These are phyloP conservation scores for Mimachlamys varia DNA, from an alignment of 2,888 invertebrate genomes.

Conservation along the genomic window DNA sequence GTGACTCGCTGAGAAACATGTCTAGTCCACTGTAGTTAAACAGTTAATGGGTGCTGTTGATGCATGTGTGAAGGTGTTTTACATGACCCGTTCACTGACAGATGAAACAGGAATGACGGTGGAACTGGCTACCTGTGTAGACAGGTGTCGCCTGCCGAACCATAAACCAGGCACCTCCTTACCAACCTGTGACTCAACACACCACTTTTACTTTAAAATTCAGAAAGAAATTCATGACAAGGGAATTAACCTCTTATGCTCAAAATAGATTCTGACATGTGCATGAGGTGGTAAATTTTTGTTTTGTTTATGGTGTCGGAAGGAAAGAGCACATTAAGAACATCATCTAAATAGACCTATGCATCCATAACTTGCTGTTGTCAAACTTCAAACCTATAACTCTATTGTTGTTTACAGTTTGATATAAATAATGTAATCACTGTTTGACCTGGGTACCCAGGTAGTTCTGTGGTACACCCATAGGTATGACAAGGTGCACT, in stretches of 20 bases:
- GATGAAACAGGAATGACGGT: constrained; percentile 17
- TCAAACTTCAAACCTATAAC: not conserved
- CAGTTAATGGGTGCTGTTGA: constrained; percentile 15
- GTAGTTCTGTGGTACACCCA: too few species aligned
- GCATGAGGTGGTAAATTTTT: not conserved
- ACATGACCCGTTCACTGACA: not conserved
- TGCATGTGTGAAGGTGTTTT: constrained; percentile 21
- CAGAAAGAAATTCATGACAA: not conserved
- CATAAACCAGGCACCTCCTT: not conserved
- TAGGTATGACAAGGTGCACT: too few species aligned
- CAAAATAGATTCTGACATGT: not conserved
- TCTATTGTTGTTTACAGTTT: not conserved
- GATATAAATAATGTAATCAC: too few species aligned
- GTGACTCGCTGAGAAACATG: not conserved
- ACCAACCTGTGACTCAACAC: not conserved
- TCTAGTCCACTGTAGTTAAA: not conserved
- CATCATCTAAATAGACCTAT: not conserved
- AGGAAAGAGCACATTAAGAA: not conserved
- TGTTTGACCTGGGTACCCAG: too few species aligned
- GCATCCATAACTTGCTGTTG: too few species aligned
- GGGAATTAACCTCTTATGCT: not conserved
- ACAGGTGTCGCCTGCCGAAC: not conserved
- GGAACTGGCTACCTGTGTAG: not conserved
- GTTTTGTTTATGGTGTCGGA: not conserved
- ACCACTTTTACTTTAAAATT: not conserved